Percentiles rank a stretch among this genome's conserved stretches.
phyloP scores from a whole-genome alignment of 2,113 vertebrate genomes.

The Dasypus novemcinctus region DNA sequence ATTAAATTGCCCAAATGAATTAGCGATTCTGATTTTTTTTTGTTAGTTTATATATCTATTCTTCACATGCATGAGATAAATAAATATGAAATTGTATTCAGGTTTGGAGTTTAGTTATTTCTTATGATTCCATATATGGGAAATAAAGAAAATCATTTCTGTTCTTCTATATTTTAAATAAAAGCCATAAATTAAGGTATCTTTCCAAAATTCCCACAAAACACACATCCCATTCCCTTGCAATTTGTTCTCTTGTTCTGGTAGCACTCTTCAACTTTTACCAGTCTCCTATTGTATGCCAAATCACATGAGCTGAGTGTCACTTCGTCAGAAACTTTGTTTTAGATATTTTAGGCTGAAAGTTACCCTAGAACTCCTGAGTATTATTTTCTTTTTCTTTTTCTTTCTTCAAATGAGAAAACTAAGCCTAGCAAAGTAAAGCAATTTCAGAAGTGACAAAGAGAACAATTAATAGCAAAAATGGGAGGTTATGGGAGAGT shows the following conservation, averaged over 20 bases:
- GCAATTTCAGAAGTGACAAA: background rate
- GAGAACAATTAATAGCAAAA: background rate
- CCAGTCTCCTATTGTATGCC: background rate
- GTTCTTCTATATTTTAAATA: background rate
- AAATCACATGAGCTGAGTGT: background rate
- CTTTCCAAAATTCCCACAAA: background rate
- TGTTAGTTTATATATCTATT: background rate
- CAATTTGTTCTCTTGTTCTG: background rate
- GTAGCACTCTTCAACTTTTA: background rate
- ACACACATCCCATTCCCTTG: background rate
- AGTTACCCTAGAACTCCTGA: background rate
- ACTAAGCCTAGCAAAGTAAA: background rate
- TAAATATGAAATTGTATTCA: background rate
- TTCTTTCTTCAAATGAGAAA: background rate
- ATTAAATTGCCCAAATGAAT: background rate
- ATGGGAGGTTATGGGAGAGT: fast-evolving
- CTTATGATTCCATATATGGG: background rate
- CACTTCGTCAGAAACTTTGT: background rate
- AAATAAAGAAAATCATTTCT: background rate
- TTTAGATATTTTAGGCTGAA: background rate
- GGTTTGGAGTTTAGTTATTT: background rate
- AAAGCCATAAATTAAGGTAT: background rate
- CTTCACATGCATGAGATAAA: background rate
- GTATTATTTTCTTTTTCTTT: background rate
- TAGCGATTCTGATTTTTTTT: background rate